A percentile compares a stretch with the other conserved stretches of the same genome.
These are phyloP conservation scores for Crenuchus spilurus DNA, from an alignment of 2,797 vertebrate species.

Conservation along the genomic window DNA sequence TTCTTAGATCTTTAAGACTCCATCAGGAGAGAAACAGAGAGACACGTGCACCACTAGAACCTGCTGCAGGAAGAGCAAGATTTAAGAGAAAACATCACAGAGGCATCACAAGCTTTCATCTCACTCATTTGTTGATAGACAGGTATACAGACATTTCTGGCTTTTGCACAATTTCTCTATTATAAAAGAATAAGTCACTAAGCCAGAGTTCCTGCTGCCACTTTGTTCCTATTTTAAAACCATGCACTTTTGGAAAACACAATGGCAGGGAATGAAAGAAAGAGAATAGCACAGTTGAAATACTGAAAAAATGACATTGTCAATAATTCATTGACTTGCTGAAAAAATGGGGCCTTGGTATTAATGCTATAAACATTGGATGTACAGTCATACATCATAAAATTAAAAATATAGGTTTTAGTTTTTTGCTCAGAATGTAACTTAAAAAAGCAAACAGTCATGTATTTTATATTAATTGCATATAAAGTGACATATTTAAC, in stretches of 20 bases:
- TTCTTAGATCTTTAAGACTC: slow-evolving; percentile 78
- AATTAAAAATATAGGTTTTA: too few relatives aligned
- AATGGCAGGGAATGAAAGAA: slow-evolving; percentile 55
- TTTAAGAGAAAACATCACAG: slow-evolving; percentile 56
- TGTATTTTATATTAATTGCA: too few relatives aligned
- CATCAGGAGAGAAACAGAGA: slow-evolving; percentile 69
- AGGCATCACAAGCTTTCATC: slow-evolving; percentile 41
- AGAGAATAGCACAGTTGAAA: slow-evolving; percentile 46
- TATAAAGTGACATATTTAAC: too few relatives aligned
- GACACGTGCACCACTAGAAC: slow-evolving; percentile 68
- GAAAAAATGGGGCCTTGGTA: slow-evolving; percentile 34
- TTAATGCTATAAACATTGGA: slow-evolving; percentile 26
- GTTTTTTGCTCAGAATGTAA: too few relatives aligned
- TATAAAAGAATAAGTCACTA: slow-evolving; percentile 40
- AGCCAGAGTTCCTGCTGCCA: slow-evolving; percentile 26
- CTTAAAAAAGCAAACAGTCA: too few relatives aligned
- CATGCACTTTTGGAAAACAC: slow-evolving; percentile 30
- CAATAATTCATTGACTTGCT: slow-evolving; percentile 55
- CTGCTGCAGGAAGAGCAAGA: slow-evolving; percentile 63
- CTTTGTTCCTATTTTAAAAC: slow-evolving; percentile 58
- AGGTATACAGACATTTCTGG: slow-evolving; percentile 50
- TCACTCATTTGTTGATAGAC: slow-evolving; percentile 57
- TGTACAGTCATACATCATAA: slow-evolving; percentile 6
- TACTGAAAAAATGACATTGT: slow-evolving; percentile 31
- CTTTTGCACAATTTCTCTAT: slow-evolving; percentile 44